A percentile compares a stretch with the other conserved stretches of the same genome.
These are phyloP conservation scores for Quadriops clusia DNA, from an alignment of 2,888 invertebrate species.

Conservation along the genomic window DNA sequence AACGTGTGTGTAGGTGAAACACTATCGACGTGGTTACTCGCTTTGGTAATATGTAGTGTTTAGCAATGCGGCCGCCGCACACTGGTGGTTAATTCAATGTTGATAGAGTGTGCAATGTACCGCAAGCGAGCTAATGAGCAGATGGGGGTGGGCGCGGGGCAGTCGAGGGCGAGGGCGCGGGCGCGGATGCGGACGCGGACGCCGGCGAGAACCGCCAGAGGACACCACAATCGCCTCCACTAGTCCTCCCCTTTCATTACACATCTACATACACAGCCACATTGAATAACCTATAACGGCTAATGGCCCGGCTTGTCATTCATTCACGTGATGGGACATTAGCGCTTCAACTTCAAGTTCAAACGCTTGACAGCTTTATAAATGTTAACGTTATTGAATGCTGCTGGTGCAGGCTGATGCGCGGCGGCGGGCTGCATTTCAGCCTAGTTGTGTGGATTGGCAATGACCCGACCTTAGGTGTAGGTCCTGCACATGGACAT, in stretches of 20 bases:
- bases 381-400: constrained; percentile 17
- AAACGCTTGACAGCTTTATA: constrained; percentile 18
- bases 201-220: constrained; percentile 24
- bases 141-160: constrained; percentile 22
- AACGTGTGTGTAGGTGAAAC: too few relatives aligned
- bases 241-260: constrained; percentile 13
- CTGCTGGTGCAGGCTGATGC: too few relatives aligned
- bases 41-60: constrained; percentile 12
- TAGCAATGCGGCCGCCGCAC: constrained; percentile 14
- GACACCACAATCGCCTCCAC: constrained; percentile 21
- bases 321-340: too few relatives aligned
- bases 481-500: too few relatives aligned
- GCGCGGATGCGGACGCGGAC: too few relatives aligned
- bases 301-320: constrained; percentile 21
- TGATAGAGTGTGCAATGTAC: constrained; percentile 26
- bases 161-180: constrained; percentile 22
- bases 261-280: constrained; percentile 12
- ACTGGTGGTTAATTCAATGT: constrained; percentile 27
- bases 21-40: too few relatives aligned
- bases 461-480: too few relatives aligned
- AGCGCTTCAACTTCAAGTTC: constrained; percentile 14
- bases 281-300: constrained; percentile 22
- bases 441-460: too few relatives aligned
- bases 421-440: too few relatives aligned
- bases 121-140: constrained; percentile 27